Percentiles rank a stretch among this genome's conserved stretches.
These are phyloP conservation scores for Fragum sueziense DNA, from an alignment of 2,888 invertebrate species.

Conservation along the genomic window DNA sequence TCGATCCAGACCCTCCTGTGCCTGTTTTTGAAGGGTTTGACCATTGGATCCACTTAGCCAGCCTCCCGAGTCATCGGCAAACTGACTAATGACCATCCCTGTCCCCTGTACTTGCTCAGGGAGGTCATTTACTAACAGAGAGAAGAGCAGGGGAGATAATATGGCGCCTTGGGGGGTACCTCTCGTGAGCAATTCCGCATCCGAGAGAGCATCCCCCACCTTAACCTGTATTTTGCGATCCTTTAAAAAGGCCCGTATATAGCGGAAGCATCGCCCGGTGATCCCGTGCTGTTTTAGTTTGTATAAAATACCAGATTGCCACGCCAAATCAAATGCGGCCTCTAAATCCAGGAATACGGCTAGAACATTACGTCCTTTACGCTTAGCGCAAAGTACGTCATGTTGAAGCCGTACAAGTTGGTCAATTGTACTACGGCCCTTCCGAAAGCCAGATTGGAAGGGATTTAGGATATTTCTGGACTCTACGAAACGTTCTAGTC, in stretches of 20 bases:
- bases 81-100: constrained; percentile 29
- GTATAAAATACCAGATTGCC: constrained; percentile 30
- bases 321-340: constrained; percentile 11
- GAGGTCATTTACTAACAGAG: constrained; percentile 28
- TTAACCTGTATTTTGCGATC: constrained; percentile 23
- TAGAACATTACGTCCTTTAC: background rate
- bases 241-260: constrained; percentile 22
- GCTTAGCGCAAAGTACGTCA: constrained; percentile 9
- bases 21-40: constrained; percentile 16
- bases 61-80: constrained; percentile 34
- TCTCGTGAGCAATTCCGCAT: background rate
- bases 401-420: constrained; percentile 20
- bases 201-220: constrained; percentile 15
- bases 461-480: constrained; percentile 19
- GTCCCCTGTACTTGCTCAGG: constrained; percentile 13
- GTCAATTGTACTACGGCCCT: background rate
- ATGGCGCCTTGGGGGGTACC: constrained; percentile 26
- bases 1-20: constrained; percentile 20
- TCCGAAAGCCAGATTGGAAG: constrained; percentile 25
- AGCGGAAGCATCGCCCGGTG: constrained; percentile 31
- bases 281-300: constrained; percentile 37
- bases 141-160: constrained; percentile 27
- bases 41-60: constrained; percentile 31
- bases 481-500: constrained; percentile 16
- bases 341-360: constrained; percentile 22